A percentile compares a stretch with the other conserved stretches of the same genome.
Conservation (phyloP, 2,797 vertebrate genomes). For the Knipowitschia caucasica region DNA sequence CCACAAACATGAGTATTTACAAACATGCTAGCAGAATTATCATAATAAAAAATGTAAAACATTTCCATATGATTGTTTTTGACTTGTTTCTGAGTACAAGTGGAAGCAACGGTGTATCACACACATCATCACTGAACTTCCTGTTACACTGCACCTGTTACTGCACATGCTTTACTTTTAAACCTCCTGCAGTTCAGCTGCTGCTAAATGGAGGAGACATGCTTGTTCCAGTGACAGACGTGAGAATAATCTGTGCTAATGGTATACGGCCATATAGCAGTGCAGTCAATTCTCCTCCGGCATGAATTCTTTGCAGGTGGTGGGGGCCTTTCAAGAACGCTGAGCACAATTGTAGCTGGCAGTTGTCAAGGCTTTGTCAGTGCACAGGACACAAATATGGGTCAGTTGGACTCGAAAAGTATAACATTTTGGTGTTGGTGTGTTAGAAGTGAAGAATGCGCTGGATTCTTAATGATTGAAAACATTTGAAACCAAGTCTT, state of each 20-base stretch:
- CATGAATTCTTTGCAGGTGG: slow-evolving; percentile 46
- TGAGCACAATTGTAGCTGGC: slow-evolving; percentile 64
- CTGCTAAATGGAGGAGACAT: slow-evolving; percentile 32
- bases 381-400: slow-evolving; percentile 57
- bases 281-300: slow-evolving; percentile 33
- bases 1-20: too few relatives aligned
- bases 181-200: slow-evolving; percentile 9
- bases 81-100: slow-evolving; percentile 5
- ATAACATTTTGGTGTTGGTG: slow-evolving; percentile 61
- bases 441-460: slow-evolving; percentile 32
- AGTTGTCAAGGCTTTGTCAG: slow-evolving; percentile 67
- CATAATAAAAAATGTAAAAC: too few relatives aligned
- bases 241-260: slow-evolving; percentile 56
- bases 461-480: background rate
- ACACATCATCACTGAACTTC: slow-evolving; percentile 6
- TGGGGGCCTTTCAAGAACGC: slow-evolving; percentile 57
- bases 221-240: slow-evolving; percentile 49
- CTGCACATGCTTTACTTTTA: slow-evolving; percentile 8
- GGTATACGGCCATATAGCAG: slow-evolving; percentile 21
- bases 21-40: too few relatives aligned
- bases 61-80: slow-evolving; percentile 1
- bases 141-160: slow-evolving; percentile 10
- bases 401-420: slow-evolving; percentile 51
- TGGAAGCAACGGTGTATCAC: slow-evolving; percentile 12
- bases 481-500: slow-evolving; percentile 25